Percentiles rank a stretch among this genome's conserved stretches.
phyloP scores from a whole-genome alignment of 1,140 invertebrate genomes.

The Drosophila malerkotliana region DNA sequence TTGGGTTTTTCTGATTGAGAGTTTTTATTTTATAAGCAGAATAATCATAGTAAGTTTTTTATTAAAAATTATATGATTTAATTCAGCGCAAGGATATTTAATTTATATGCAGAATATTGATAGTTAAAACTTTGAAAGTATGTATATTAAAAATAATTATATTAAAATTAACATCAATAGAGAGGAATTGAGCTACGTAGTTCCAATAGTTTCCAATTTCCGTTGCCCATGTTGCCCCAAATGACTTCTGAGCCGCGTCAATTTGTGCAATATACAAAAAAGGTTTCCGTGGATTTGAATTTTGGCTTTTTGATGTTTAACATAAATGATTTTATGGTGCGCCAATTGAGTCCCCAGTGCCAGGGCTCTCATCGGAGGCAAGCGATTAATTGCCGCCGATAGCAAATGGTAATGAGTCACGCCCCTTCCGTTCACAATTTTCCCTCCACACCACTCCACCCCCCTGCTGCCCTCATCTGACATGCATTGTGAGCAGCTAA shows the following conservation, averaged over 20 bases:
- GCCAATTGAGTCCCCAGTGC: constrained; percentile 21
- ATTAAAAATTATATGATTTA: not conserved
- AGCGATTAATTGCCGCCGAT: constrained; percentile 42
- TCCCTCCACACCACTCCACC: not conserved
- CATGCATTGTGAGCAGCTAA: constrained; percentile 75
- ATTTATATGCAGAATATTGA: no score
- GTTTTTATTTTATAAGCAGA: not conserved
- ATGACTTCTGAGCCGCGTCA: constrained; percentile 23
- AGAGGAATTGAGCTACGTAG: not conserved
- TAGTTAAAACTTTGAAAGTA: no score
- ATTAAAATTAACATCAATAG: no score
- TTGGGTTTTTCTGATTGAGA: constrained; percentile 5
- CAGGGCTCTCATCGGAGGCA: constrained; percentile 25
- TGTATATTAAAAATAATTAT: no score
- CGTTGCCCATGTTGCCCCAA: not conserved
- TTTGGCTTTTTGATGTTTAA: constrained; percentile 30
- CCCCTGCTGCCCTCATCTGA: constrained; percentile 33
- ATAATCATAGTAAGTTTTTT: not conserved
- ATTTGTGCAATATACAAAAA: constrained; percentile 13
- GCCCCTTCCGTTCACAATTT: constrained; percentile 24
- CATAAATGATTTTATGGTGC: constrained; percentile 25
- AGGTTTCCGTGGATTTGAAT: not conserved
- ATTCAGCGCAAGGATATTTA: no score
- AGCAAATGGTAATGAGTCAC: constrained; percentile 51
- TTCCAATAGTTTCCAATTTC: not conserved